These are phyloP conservation scores for Parnassius glacialis DNA, from an alignment of 2,888 invertebrate species.

Conservation along the genomic window DNA sequence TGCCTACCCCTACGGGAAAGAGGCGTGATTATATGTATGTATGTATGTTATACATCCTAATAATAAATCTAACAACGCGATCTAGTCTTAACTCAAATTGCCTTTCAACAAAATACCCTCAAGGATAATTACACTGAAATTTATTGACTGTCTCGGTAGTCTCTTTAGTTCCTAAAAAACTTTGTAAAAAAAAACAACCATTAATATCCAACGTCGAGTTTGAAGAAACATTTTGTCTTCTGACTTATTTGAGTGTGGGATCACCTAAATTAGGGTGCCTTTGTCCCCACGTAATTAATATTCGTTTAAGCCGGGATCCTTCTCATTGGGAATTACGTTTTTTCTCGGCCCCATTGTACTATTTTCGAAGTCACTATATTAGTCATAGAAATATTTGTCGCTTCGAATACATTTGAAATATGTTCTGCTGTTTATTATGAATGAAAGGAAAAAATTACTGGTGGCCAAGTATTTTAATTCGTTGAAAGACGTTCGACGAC, in stretches of 20 bases:
- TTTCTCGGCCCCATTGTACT: constrained; percentile 46
- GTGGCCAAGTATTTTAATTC: constrained; percentile 11
- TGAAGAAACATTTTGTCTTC: constrained; percentile 45
- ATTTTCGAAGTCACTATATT: constrained; percentile 57
- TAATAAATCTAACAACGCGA: constrained; percentile 60
- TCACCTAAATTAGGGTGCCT: constrained; percentile 49
- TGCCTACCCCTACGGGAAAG: too few relatives aligned
- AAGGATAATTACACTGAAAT: constrained; percentile 70
- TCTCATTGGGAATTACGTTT: constrained; percentile 61
- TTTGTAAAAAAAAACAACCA: constrained; percentile 45
- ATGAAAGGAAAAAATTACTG: constrained; percentile 4
- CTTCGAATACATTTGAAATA: constrained; percentile 52
- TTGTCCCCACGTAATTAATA: constrained; percentile 56
- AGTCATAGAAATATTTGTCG: constrained; percentile 59
- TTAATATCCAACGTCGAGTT: constrained; percentile 62
- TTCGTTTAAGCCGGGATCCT: constrained; percentile 57
- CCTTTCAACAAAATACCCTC: constrained; percentile 71
- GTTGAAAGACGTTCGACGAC: constrained; percentile 6
- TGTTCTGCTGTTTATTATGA: constrained; percentile 53
- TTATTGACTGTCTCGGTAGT: constrained; percentile 62
- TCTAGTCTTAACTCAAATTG: constrained; percentile 62
- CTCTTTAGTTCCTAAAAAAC: constrained; percentile 32
- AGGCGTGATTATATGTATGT: too few relatives aligned
- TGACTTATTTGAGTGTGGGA: constrained; percentile 30
- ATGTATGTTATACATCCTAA: too few relatives aligned